phyloP scores from a whole-genome alignment of 2,797 vertebrate species.

The Luscinia megarhynchos region DNA sequence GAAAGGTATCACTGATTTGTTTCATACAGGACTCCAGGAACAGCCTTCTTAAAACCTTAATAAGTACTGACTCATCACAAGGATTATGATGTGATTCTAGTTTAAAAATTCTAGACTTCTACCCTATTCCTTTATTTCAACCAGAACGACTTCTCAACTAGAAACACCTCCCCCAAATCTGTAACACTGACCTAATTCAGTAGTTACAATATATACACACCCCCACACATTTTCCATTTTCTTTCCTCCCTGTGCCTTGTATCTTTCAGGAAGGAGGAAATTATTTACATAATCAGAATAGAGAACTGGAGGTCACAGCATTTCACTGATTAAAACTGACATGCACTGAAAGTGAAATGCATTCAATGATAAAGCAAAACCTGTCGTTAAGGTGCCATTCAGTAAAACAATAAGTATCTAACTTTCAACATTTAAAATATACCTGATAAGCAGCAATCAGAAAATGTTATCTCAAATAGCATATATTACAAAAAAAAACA shows the following conservation, averaged over 20 bases:
- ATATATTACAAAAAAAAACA: neutral
- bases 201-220: constrained; percentile 6
- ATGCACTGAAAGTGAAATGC: neutral
- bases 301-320: neutral
- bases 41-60: neutral
- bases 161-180: constrained; percentile 34
- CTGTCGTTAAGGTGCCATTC: neutral
- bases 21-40: neutral
- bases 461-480: neutral
- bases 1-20: neutral
- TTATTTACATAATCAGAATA: neutral
- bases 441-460: neutral
- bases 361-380: neutral
- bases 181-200: constrained; percentile 65
- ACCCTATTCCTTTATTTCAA: neutral
- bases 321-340: neutral
- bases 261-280: neutral
- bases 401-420: neutral
- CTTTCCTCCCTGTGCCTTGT: neutral
- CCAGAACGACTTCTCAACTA: neutral
- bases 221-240: neutral
- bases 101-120: neutral
- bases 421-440: neutral
- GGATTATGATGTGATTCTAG: neutral
- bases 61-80: constrained; percentile 1